These are phyloP conservation scores for Chionomys nivalis DNA, from an alignment of 2,113 vertebrate species.

Conservation along the genomic window DNA sequence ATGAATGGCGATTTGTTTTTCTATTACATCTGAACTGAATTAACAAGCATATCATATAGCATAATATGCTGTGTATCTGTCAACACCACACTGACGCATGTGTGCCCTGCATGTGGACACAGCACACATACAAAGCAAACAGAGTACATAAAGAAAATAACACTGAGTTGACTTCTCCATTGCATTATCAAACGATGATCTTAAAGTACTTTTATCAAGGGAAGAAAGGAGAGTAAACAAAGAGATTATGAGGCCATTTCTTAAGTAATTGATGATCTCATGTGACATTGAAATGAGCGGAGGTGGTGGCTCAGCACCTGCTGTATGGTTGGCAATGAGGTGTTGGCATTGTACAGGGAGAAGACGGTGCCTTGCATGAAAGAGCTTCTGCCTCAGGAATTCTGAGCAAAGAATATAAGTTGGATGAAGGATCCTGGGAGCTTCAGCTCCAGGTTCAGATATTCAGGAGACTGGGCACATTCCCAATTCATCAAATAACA, in stretches of 20 bases:
- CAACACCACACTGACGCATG: background rate
- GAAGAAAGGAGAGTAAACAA: background rate
- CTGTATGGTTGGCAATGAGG: background rate
- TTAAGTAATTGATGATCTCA: background rate
- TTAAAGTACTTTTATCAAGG: background rate
- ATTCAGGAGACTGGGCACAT: background rate
- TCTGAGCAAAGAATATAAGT: background rate
- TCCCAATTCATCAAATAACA: background rate
- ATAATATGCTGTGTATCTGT: background rate
- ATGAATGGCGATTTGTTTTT: background rate
- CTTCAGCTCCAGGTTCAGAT: background rate
- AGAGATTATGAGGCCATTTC: background rate
- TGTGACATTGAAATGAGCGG: background rate
- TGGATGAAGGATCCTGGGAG: background rate
- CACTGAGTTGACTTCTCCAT: background rate
- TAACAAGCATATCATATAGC: background rate
- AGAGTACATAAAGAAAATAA: too few species aligned
- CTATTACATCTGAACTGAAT: background rate
- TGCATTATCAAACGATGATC: background rate
- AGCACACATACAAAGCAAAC: too few species aligned
- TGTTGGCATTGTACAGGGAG: background rate
- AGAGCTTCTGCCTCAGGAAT: background rate
- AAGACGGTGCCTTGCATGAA: background rate
- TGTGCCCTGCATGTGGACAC: background rate
- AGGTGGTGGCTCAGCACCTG: background rate